A percentile compares a stretch with the other conserved stretches of the same genome.
phyloP scores from a whole-genome alignment of 2,797 vertebrate species.

The Neosalanx taihuensis region DNA sequence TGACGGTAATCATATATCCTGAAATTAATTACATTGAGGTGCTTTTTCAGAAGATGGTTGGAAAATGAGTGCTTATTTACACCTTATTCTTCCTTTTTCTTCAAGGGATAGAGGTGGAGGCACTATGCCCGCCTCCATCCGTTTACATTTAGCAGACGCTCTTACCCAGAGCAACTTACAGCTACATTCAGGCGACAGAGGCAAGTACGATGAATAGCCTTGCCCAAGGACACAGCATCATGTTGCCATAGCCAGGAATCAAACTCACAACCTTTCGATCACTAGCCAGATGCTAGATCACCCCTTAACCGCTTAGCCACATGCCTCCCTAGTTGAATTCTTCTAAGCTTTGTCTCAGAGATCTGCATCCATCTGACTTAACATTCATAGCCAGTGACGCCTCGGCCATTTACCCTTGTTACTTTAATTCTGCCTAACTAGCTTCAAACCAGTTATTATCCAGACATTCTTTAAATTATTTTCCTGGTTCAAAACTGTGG shows the following conservation, averaged over 20 bases:
- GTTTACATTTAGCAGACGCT: no score
- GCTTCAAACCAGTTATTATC: neutral
- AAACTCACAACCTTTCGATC: no score
- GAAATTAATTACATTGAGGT: neutral
- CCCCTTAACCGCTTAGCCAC: no score
- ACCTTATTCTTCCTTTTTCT: neutral
- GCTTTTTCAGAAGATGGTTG: neutral
- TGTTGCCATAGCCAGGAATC: no score
- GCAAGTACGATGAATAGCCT: no score
- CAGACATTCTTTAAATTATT: neutral
- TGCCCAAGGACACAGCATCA: no score
- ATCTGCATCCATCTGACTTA: conserved; percentile 35
- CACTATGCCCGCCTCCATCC: neutral
- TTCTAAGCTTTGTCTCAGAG: conserved; percentile 5
- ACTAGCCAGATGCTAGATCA: no score
- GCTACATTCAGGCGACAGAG: no score
- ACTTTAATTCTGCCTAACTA: conserved; percentile 14
- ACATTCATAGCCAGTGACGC: conserved; percentile 20
- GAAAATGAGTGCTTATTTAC: neutral
- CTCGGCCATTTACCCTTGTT: conserved; percentile 36
- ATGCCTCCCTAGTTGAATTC: neutral
- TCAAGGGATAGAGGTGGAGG: neutral
- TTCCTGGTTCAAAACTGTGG: neutral
- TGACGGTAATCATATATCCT: neutral
- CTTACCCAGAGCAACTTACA: no score